Evolutionary conservation across 2,113 vertebrate genomes (phyloP).

Genomic region (Percopsis transmontana): DNA sequence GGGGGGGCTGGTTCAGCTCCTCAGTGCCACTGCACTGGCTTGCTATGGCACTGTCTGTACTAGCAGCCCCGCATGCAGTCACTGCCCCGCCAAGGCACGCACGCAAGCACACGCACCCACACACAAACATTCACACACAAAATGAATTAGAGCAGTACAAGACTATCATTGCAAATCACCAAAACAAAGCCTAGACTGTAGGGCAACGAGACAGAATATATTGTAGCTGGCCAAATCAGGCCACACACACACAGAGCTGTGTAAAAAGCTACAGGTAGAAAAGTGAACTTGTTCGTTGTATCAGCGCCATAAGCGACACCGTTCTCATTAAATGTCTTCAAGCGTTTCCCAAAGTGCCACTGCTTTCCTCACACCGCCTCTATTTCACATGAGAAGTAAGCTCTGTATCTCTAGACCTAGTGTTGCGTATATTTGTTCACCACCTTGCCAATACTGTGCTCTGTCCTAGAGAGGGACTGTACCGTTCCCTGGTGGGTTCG

Average conservation of each 20-base stretch:
- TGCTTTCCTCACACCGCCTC: too few species aligned
- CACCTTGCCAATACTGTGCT: too few species aligned
- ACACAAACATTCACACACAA: constrained; percentile 18
- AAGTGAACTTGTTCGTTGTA: background rate
- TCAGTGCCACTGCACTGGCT: constrained; percentile 66
- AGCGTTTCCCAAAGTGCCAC: too few species aligned
- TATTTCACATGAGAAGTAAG: too few species aligned
- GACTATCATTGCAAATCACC: background rate
- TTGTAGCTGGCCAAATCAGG: too few species aligned
- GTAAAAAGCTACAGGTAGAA: background rate
- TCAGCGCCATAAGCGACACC: too few species aligned
- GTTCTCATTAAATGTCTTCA: too few species aligned
- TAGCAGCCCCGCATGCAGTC: constrained; percentile 51
- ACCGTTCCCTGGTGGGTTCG: too few species aligned
- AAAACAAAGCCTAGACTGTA: background rate
- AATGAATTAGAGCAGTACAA: background rate
- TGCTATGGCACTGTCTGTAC: constrained; percentile 64
- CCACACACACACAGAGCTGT: constrained; percentile 5
- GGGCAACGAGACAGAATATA: background rate
- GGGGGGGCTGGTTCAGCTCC: constrained; percentile 47
- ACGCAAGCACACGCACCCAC: constrained; percentile 48
- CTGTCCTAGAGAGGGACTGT: too few species aligned
- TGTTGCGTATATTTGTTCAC: too few species aligned
- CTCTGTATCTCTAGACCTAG: too few species aligned
- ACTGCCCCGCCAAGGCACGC: constrained; percentile 38